These are phyloP conservation scores for Spongilla lacustris DNA, from an alignment of 37 sponge, comb jelly and placozoan genomes.

Conservation along the genomic window DNA sequence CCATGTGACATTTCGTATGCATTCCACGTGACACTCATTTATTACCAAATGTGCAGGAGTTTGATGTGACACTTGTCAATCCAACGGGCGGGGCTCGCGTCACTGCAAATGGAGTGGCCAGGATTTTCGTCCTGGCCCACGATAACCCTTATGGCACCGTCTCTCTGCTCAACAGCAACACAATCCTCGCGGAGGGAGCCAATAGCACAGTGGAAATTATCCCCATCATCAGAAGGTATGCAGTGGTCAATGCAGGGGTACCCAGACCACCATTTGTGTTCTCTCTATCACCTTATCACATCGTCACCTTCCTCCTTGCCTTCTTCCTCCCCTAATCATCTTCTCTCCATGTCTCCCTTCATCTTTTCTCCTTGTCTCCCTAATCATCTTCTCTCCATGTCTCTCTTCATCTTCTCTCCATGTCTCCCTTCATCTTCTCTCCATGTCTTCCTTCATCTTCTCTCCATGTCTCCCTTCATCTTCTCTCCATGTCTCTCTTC, in stretches of 20 bases:
- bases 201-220: constrained; percentile 33
- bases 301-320: no score
- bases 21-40: not conserved
- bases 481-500: no score
- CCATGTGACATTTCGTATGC: no score
- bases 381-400: no score
- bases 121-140: constrained; percentile 58
- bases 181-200: constrained; percentile 29
- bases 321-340: no score
- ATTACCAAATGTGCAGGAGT: constrained; percentile 42
- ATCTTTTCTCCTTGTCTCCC: no score
- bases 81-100: constrained; percentile 78
- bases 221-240: constrained; percentile 65
- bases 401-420: no score
- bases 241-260: not conserved
- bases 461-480: no score
- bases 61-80: constrained; percentile 45
- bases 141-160: constrained; percentile 76
- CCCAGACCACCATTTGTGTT: not conserved
- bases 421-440: no score
- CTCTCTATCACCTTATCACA: no score
- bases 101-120: constrained; percentile 20
- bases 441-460: no score
- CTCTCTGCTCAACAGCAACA: constrained; percentile 10
- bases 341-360: no score